Percentiles rank a stretch among this genome's conserved stretches.
Conservation (phyloP, 2,797 vertebrate species). For the Moxostoma hubbsi region DNA sequence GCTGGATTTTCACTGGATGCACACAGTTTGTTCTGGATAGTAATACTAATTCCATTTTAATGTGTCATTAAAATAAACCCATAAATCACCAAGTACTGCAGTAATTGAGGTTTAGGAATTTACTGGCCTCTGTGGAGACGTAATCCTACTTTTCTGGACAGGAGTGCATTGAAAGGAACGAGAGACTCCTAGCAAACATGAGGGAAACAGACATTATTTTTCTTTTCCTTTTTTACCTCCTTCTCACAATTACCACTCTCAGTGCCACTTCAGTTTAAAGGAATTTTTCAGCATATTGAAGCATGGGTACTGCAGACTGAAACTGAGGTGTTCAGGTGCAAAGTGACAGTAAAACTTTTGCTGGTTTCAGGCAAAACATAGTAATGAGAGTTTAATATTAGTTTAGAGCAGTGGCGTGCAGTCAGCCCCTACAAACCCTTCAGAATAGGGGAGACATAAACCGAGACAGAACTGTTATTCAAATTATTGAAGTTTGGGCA, state of each 20-base stretch:
- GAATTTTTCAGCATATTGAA: slow-evolving; percentile 51
- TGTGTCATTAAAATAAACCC: slow-evolving; percentile 80
- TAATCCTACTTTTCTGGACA: slow-evolving; percentile 71
- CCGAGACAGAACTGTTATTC: too few species aligned
- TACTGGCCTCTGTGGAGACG: slow-evolving; percentile 68
- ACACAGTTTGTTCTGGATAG: slow-evolving; percentile 77
- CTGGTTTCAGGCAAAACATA: slow-evolving; percentile 6
- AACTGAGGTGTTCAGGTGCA: slow-evolving; percentile 33
- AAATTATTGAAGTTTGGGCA: too few species aligned
- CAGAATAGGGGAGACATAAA: background rate
- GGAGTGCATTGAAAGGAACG: slow-evolving; percentile 45
- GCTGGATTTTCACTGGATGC: slow-evolving; percentile 71
- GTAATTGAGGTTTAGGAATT: slow-evolving; percentile 77
- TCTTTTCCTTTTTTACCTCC: too few species aligned
- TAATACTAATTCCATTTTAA: slow-evolving; percentile 84
- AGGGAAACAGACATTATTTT: slow-evolving; percentile 29
- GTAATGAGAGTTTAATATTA: slow-evolving; percentile 1
- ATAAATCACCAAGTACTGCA: slow-evolving; percentile 78
- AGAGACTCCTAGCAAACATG: slow-evolving; percentile 65
- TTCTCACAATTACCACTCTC: too few species aligned
- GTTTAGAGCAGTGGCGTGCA: background rate
- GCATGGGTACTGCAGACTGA: slow-evolving; percentile 25
- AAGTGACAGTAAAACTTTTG: slow-evolving; percentile 21
- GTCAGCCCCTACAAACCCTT: background rate
- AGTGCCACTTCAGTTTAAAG: slow-evolving; percentile 28